Base-by-base conservation (phyloP, 2,888 invertebrate species). In the Aleiodes alternator region DNA sequence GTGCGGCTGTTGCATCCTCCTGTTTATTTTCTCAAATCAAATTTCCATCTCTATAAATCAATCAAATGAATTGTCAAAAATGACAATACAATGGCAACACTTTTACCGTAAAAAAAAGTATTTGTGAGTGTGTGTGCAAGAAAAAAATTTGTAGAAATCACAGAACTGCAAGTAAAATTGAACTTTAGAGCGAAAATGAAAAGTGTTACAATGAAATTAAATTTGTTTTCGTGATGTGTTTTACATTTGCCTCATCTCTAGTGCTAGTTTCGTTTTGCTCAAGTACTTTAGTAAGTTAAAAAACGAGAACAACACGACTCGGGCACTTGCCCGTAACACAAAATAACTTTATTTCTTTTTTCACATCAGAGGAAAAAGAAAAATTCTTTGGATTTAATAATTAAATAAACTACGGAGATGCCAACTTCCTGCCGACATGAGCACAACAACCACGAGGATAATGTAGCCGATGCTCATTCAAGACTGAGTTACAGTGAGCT, bases 1-100 rank as follows among this genome's bases (percentile, higher is more conserved):
- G 64, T 64, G 64, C 64, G 64, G 48, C 43, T 64, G 48, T 64
- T 43, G 64, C 43, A 64, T 64, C 23, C 48, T 48, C 48, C 43
- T 64, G 6, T 64, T 64, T 64, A 64, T 64, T 48, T 23, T 48
- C 64, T 11, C 43, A 48, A 23, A 23, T 23, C 23, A 23, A 23
- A 64, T 43, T 48, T 16, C 43, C 64, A 48, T n/a, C 61, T 38
- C 14, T 43, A 34, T 14, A 61, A 43, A 43, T 43, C 4, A n/a
- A 8, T 31, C 61, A 61, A 61, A 38, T 61, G 38, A 61, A 61
- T 61, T 43, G 43, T 23, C 43, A 14, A 64, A 43, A 64, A 64
- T 64, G 64, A 38, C 61, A 61, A 3, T 3, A 16, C 61, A 38
- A 38, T 38, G 16, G 34, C 43, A 56, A 48, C 48, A 64, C 43